These are phyloP conservation scores for Leptinotarsa lineolata DNA, from an alignment of 1,140 invertebrate genomes.

Conservation along the genomic window DNA sequence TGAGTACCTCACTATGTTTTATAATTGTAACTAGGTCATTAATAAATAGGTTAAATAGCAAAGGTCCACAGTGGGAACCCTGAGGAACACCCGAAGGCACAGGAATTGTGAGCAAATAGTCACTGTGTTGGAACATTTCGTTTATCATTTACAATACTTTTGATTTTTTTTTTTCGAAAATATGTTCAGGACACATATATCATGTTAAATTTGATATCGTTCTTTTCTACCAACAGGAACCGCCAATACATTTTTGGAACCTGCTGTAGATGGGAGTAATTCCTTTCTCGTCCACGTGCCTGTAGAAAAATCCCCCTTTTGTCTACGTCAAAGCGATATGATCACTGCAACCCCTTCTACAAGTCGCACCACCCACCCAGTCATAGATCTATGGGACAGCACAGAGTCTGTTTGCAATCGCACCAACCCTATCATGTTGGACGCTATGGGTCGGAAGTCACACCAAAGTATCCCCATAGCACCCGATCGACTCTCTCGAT, in stretches of 20 bases:
- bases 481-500: not conserved
- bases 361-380: slow-evolving; percentile 33
- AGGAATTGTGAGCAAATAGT: no score
- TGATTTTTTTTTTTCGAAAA: no score
- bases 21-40: no score
- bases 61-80: no score
- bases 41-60: no score
- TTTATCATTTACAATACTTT: no score
- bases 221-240: not conserved
- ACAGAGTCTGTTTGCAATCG: slow-evolving; percentile 38
- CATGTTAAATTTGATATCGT: no score
- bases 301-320: slow-evolving; percentile 1
- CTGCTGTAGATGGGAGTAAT: not conserved
- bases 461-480: not conserved
- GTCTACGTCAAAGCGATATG: slow-evolving; percentile 7
- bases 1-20: no score
- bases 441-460: slow-evolving; percentile 19
- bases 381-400: slow-evolving; percentile 49
- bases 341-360: not conserved
- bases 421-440: slow-evolving; percentile 38
- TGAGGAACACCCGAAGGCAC: no score
- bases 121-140: no score
- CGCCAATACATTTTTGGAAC: not conserved
- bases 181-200: no score
- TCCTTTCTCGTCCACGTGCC: not conserved